Base-by-base conservation (phyloP, 2,888 invertebrate species). In the Parapristionchus giblindavisi region DNA sequence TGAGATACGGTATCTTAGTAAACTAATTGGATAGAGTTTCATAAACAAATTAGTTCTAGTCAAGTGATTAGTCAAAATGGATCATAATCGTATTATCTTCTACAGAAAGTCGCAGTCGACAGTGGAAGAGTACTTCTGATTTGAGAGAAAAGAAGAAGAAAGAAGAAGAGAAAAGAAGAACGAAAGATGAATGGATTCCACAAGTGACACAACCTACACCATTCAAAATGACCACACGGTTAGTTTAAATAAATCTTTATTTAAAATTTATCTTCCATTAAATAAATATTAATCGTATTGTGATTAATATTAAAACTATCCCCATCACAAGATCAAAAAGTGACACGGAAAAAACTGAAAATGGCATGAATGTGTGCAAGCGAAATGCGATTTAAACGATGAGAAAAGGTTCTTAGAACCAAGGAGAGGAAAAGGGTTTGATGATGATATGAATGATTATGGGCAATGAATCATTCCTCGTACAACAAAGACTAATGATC, bases 141-240 rank as follows among this genome's bases (percentile, higher is more conserved):
- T 34, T 66, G 48, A 27, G 66, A 27, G 66, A 48, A 36, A 32
- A 14, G 8, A 11, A 51, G 11, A 29, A 51, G 51, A 27, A 51
- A 34, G 68, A 48, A n/a, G 70, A 70, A 38, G 70, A 58, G 4
- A 21, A n/a, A 11, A 56, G 56, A 17, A 8, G 70, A 58, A 3
- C 29, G 40, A 58, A 43, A 43, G n/a, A 58, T 11, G 36, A 71
- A 14, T 71, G 71, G 71, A 58, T 71, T 1, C 71, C 71, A 21
- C 51, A 58, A 0, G 71, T 71, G 40, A 71, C 71, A 6, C 32
- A 58, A 17, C 71, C 71, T 8, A 24, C 58, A 58, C 71, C 71
- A 1, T 71, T 71, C 58, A 56, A 38, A 32, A 71, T 71, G 71
- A 71, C 40, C 34, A 71, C 58, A 8, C 8, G 71, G 71, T 71